phyloP scores from a whole-genome alignment of 2,113 vertebrate genomes.

The Chloropsis hardwickii region DNA sequence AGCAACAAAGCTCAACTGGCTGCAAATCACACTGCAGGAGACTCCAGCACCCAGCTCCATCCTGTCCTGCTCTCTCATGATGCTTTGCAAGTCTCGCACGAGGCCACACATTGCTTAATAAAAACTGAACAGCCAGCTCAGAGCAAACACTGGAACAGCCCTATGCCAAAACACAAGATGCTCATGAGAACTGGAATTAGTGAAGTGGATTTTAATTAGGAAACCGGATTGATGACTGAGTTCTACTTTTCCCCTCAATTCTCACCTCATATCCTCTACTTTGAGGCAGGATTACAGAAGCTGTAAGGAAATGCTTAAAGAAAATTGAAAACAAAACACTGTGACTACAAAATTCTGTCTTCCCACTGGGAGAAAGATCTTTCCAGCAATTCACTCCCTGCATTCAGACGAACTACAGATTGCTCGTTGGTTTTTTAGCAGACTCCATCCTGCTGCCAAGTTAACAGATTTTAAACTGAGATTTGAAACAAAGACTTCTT shows the following conservation, averaged over 20 bases:
- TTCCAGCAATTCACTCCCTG: not conserved
- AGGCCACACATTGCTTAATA: not conserved
- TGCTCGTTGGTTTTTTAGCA: not conserved
- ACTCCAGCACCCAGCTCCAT: not conserved
- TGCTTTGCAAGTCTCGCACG: not conserved
- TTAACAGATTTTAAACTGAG: not conserved
- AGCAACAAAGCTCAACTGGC: not conserved
- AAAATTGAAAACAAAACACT: not conserved
- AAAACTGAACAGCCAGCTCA: not conserved
- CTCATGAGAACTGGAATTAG: not conserved
- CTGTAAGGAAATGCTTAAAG: not conserved
- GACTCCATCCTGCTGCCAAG: not conserved
- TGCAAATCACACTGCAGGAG: not conserved
- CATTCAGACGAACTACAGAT: not conserved
- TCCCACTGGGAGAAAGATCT: not conserved
- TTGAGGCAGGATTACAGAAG: not conserved
- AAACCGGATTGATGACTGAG: not conserved
- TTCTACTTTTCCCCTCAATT: not conserved
- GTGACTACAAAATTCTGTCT: not conserved
- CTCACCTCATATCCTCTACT: not conserved
- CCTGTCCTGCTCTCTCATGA: not conserved
- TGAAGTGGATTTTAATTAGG: not conserved
- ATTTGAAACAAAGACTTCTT: not conserved
- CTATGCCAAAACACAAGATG: not conserved
- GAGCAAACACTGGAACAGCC: not conserved